These are phyloP conservation scores for Psammodynastes pulverulentus DNA, from an alignment of 2,113 vertebrate genomes.

Conservation along the genomic window DNA sequence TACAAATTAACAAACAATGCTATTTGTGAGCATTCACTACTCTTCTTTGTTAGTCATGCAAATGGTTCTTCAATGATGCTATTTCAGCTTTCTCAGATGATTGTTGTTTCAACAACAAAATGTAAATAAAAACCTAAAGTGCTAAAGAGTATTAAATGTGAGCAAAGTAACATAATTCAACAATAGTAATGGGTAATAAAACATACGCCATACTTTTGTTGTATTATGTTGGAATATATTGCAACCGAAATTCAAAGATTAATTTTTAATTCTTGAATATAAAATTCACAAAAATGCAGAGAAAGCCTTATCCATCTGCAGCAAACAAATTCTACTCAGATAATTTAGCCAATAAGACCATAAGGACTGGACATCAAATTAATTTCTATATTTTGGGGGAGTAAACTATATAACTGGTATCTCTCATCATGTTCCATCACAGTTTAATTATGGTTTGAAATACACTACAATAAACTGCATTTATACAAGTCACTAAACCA, in stretches of 20 bases:
- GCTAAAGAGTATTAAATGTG: not conserved
- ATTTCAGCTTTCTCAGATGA: conserved; percentile 36
- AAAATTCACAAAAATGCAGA: not conserved
- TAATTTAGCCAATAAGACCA: not conserved
- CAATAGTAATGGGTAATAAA: not conserved
- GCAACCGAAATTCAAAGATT: not conserved
- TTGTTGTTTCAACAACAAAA: conserved; percentile 33
- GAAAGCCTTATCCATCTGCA: not conserved
- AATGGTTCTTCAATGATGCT: conserved; percentile 37
- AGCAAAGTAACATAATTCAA: not conserved
- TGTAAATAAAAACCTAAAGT: not conserved
- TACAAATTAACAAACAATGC: conserved; percentile 62
- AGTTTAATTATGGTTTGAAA: not conserved
- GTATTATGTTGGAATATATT: not conserved
- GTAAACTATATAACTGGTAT: not conserved
- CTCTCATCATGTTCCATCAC: not conserved
- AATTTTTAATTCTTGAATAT: not conserved
- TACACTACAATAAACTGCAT: not conserved
- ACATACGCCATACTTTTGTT: not conserved
- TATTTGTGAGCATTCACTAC: conserved; percentile 52
- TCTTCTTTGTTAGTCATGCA: conserved; percentile 52
- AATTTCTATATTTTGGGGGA: not conserved
- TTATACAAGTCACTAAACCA: not conserved
- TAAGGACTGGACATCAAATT: not conserved
- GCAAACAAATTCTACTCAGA: not conserved